phyloP scores from a whole-genome alignment of 1,140 invertebrate species.

The Camponotus floridanus region DNA sequence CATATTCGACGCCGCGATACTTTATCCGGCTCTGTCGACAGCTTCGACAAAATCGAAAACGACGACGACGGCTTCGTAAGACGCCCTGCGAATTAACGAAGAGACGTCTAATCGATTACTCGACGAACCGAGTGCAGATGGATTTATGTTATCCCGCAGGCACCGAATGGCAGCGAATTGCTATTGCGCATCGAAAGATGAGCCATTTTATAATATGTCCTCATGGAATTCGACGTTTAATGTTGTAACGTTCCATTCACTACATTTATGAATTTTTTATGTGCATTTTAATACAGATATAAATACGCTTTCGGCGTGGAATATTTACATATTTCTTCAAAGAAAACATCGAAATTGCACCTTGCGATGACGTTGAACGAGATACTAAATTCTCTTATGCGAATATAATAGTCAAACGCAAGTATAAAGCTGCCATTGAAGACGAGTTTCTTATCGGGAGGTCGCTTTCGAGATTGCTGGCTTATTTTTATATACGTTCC shows the following conservation, averaged over 20 bases:
- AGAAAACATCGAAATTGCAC: background rate
- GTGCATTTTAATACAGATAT: background rate
- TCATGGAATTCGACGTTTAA: background rate
- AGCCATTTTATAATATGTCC: background rate
- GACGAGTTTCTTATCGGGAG: background rate
- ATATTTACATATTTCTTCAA: background rate
- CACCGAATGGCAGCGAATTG: background rate
- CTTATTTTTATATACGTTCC: background rate
- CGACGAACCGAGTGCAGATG: constrained; percentile 14
- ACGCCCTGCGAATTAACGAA: constrained; percentile 50
- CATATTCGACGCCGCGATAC: constrained; percentile 53
- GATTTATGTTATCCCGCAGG: background rate
- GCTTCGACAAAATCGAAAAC: background rate
- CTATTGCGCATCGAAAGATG: background rate
- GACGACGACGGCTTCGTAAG: constrained; percentile 12
- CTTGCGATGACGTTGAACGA: background rate
- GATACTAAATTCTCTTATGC: background rate
- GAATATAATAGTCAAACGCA: background rate
- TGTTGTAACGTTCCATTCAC: too few relatives aligned
- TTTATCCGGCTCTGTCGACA: constrained; percentile 47
- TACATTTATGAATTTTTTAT: background rate
- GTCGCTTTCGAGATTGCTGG: background rate
- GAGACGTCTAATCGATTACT: constrained; percentile 42
- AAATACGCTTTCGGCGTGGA: background rate
- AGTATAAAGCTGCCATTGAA: background rate